phyloP scores from a whole-genome alignment of 2,888 invertebrate species.

The Acheta domesticus region DNA sequence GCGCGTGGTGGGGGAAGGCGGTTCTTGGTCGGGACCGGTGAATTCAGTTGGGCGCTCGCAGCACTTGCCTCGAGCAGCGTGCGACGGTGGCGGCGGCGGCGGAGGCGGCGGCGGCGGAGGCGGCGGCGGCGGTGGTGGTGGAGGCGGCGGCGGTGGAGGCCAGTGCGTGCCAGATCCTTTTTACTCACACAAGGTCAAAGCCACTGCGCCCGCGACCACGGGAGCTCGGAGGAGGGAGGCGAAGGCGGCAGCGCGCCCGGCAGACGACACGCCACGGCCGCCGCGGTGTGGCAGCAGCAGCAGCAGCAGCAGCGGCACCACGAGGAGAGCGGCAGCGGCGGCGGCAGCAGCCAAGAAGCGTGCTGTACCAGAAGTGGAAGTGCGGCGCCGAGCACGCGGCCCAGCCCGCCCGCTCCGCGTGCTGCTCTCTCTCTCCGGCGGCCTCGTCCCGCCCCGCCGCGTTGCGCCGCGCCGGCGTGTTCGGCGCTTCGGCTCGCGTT shows the following conservation, averaged over 20 bases:
- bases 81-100: not conserved
- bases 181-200: slow-evolving; percentile 18
- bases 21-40: not conserved
- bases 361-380: not conserved
- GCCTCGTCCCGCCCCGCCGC: not conserved
- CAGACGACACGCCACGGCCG: not conserved
- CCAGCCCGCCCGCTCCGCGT: not conserved
- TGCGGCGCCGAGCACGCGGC: slow-evolving; percentile 3
- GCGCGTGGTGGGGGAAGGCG: slow-evolving; percentile 6
- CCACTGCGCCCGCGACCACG: not conserved
- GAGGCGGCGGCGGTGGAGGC: not conserved
- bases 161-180: slow-evolving; percentile 18
- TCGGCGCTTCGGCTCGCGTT: no score
- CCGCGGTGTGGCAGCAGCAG: slow-evolving; percentile 19
- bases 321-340: not conserved
- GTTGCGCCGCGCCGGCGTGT: not conserved
- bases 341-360: not conserved
- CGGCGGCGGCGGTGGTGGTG: not conserved
- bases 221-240: slow-evolving; percentile 19
- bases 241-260: slow-evolving; percentile 18
- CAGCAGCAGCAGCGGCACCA: not conserved
- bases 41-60: no score
- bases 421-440: not conserved
- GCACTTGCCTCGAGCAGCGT: no score
- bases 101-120: not conserved